Conservation (phyloP, 2,888 invertebrate genomes). For the Hypomecis punctinalis region DNA sequence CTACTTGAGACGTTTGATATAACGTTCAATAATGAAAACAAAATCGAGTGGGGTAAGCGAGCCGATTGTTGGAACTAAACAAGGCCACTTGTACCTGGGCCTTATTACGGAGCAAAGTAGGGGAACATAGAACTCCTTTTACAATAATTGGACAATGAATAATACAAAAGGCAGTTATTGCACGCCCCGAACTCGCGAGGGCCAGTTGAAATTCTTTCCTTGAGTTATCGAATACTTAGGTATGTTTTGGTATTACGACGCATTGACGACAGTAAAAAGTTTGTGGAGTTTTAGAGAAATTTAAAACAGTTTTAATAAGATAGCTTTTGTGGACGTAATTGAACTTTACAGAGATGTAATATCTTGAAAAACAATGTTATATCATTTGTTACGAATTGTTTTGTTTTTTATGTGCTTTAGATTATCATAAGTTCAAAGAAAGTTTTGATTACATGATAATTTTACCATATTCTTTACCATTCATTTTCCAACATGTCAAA, state of each 20-base stretch:
- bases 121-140: slow-evolving; percentile 80
- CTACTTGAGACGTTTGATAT: slow-evolving; percentile 61
- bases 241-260: slow-evolving; percentile 30
- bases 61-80: slow-evolving; percentile 71
- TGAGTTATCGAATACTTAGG: slow-evolving; percentile 31
- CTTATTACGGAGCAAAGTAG: slow-evolving; percentile 47
- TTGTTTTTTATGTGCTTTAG: too few species aligned
- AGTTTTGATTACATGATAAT: too few species aligned
- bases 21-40: slow-evolving; percentile 74
- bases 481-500: too few species aligned
- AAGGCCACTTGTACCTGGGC: slow-evolving; percentile 64
- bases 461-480: too few species aligned
- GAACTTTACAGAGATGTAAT: too few species aligned
- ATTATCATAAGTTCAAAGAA: too few species aligned
- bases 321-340: too few species aligned
- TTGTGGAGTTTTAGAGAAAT: too few species aligned
- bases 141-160: slow-evolving; percentile 85
- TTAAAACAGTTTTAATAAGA: too few species aligned
- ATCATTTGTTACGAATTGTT: too few species aligned
- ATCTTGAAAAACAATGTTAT: too few species aligned
- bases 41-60: slow-evolving; percentile 56
- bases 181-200: slow-evolving; percentile 69
- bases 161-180: slow-evolving; percentile 83
- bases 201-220: slow-evolving; percentile 54
- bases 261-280: slow-evolving; percentile 22